A percentile compares a stretch with the other conserved stretches of the same genome.
Evolutionary conservation across 2,113 vertebrate genomes (phyloP).

Genomic region (Hippocampus abdominalis): DNA sequence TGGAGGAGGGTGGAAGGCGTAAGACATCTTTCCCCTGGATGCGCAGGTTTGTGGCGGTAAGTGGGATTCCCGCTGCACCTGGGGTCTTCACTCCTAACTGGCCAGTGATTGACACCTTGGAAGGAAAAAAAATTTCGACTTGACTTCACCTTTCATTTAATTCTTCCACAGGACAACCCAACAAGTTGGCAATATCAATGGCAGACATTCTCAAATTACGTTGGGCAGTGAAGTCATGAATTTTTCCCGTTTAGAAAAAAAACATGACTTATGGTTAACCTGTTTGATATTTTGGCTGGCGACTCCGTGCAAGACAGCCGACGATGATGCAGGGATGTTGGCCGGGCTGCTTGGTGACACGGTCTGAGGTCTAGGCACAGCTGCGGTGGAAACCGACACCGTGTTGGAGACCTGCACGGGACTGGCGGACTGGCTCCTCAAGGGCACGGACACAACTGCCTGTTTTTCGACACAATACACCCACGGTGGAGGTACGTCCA

Average conservation of each 20-base stretch:
- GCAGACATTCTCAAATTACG: too few relatives aligned
- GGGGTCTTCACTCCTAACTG: conserved; percentile 87
- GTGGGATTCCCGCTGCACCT: conserved; percentile 78
- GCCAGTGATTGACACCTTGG: conserved; percentile 90
- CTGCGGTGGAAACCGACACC: conserved; percentile 78
- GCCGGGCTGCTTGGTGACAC: conserved; percentile 77
- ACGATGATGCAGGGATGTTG: conserved; percentile 69
- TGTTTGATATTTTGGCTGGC: conserved; percentile 89
- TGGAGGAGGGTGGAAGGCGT: conserved; percentile 89
- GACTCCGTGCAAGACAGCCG: conserved; percentile 83
- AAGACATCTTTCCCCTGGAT: conserved; percentile 96
- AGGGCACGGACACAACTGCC: conserved; percentile 84
- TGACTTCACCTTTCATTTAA: too few relatives aligned
- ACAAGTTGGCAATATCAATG: too few relatives aligned
- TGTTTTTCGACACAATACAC: conserved; percentile 36
- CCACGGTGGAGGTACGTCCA: background rate
- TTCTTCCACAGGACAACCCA: too few relatives aligned
- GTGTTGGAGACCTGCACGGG: conserved; percentile 74
- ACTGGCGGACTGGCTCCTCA: conserved; percentile 77
- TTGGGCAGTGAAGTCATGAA: background rate
- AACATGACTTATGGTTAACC: conserved; percentile 60
- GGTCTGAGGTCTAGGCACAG: conserved; percentile 75
- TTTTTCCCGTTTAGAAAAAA: background rate
- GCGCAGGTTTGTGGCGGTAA: conserved; percentile 88
- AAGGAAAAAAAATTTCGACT: background rate